Evolutionary conservation across 1,140 invertebrate species (phyloP), one percentile per base, ranked within the genome.

Genomic region (Penaeus indicus): DNA sequence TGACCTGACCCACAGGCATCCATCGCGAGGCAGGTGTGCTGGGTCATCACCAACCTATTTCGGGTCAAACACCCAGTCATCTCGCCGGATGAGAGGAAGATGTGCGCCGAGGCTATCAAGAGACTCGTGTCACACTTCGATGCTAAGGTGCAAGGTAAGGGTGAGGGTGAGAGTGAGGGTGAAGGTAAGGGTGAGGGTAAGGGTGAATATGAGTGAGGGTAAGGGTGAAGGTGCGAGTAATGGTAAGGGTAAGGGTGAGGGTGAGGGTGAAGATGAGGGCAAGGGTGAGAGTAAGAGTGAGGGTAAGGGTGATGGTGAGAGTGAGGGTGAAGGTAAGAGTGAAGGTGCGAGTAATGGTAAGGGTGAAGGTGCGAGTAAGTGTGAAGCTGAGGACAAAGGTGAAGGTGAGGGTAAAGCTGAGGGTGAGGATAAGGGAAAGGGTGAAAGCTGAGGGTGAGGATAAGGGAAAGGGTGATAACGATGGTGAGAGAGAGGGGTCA

Each of bases 41-140:
- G 98, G 98, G 95, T 97, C 32, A 94, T 98, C 86, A 98, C 97
- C 22, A 99, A 98, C 93, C 93, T 99, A 27, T 98, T 97, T 92
- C 95, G 97, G 72, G 96, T 97, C 92, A 98, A 98, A 93, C 97
- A 97, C 92, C 97, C 97, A 1, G 93, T 96, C 5, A 96, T 97
- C 64, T 94, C 95, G 67, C 96, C 96, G 88, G 94, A 96, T 3
- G 93, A 95, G n/a, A 95, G 98, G 0, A 94, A 95, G 91, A 94
- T 95, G n/a, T 95, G 97, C 84, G 93, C 99, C 54, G 97, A 97
- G 0, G 95, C 95, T n/a, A 93, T 99, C 1, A 95, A 95, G 60
- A 94, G 95, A 67, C 93, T 99, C 2, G 94, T 99, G 78, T 94
- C 94, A 80, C 94, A 95, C 90, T 91, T 92, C 0, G 96, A 97